phyloP scores from a whole-genome alignment of 2,797 vertebrate species.

The Danio albolineatus region DNA sequence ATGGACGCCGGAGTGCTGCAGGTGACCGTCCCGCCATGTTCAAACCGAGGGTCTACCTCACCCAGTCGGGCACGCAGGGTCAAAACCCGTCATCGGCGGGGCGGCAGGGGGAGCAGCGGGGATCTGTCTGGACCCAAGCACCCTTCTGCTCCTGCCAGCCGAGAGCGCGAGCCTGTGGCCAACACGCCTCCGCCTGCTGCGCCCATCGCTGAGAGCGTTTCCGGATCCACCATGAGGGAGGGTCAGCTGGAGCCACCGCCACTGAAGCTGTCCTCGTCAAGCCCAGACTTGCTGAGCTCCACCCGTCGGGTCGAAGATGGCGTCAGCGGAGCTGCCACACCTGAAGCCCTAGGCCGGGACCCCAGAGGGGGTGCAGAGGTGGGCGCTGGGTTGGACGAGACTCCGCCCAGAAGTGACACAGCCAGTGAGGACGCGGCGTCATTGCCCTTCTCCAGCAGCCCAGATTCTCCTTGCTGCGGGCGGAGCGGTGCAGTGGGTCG shows the following conservation, averaged over 20 bases:
- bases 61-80: slow-evolving; percentile 89
- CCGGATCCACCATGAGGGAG: slow-evolving; percentile 74
- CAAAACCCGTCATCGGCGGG: slow-evolving; percentile 91
- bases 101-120: slow-evolving; percentile 87
- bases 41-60: slow-evolving; percentile 90
- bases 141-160: slow-evolving; percentile 73
- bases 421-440: slow-evolving; percentile 89
- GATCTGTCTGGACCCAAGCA: slow-evolving; percentile 85
- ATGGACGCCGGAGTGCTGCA: slow-evolving; percentile 72
- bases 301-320: slow-evolving; percentile 82
- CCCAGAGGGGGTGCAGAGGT: slow-evolving; percentile 36
- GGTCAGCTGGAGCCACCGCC: slow-evolving; percentile 88
- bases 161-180: slow-evolving; percentile 64
- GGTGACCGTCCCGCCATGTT: slow-evolving; percentile 88
- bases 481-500: slow-evolving; percentile 78
- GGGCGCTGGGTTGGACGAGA: slow-evolving; percentile 71
- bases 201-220: slow-evolving; percentile 50
- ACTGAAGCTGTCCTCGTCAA: slow-evolving; percentile 91
- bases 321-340: slow-evolving; percentile 59
- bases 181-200: slow-evolving; percentile 74
- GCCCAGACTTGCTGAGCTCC: slow-evolving; percentile 92
- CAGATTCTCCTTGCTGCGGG: slow-evolving; percentile 85
- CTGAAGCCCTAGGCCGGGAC: slow-evolving; percentile 73
- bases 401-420: slow-evolving; percentile 85
- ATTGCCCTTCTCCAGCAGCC: slow-evolving; percentile 88